These are phyloP conservation scores for Acanthurus tractus DNA, from an alignment of 2,797 vertebrate species.

Conservation along the genomic window DNA sequence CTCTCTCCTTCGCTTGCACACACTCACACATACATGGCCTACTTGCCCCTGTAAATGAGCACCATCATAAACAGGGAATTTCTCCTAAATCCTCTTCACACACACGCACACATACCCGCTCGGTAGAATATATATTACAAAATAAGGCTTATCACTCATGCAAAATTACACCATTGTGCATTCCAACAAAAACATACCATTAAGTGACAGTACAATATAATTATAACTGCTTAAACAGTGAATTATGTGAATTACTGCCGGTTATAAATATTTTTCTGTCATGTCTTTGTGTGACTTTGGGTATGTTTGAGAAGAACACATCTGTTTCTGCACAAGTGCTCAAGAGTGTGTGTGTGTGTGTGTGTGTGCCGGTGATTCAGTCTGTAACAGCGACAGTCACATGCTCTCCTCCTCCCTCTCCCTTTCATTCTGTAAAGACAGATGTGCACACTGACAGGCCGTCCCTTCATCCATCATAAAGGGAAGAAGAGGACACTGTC, in stretches of 20 bases:
- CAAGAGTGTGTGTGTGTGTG: conserved; percentile 14
- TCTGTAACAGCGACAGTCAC: conserved; percentile 54
- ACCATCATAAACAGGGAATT: conserved; percentile 70
- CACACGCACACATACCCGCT: conserved; percentile 50
- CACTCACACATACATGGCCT: conserved; percentile 39
- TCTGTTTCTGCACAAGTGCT: conserved; percentile 69
- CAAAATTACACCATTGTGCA: conserved; percentile 55
- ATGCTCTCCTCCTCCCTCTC: conserved; percentile 32
- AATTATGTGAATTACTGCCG: conserved; percentile 49
- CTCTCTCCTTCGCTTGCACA: conserved; percentile 39
- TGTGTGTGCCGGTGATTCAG: conserved; percentile 46
- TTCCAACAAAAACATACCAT: conserved; percentile 62
- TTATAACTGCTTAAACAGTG: conserved; percentile 41
- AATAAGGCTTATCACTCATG: conserved; percentile 57
- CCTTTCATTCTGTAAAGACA: conserved; percentile 66
- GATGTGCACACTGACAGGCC: conserved; percentile 68
- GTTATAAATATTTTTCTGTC: conserved; percentile 31
- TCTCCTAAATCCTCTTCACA: conserved; percentile 62
- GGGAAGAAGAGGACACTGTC: conserved; percentile 32
- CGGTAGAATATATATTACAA: conserved; percentile 51
- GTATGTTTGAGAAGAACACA: conserved; percentile 56
- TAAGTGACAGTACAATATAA: conserved; percentile 47
- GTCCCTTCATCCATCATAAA: conserved; percentile 66
- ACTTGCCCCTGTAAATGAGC: conserved; percentile 58
- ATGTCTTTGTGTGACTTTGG: conserved; percentile 43